Evolutionary conservation across 2,797 vertebrate species (phyloP).

Genomic region (Rhinogobio ventralis): DNA sequence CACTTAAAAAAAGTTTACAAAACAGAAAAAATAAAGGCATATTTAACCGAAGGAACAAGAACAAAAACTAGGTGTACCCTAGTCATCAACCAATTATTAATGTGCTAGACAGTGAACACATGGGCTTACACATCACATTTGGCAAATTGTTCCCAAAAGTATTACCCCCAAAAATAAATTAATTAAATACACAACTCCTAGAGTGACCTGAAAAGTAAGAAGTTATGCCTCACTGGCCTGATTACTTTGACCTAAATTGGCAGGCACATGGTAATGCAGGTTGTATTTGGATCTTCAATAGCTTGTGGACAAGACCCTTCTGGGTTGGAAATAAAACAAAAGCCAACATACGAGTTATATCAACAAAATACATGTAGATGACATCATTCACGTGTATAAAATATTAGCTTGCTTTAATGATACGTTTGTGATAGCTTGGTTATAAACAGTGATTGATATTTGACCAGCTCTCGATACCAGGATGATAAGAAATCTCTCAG

Average conservation of each 20-base stretch:
- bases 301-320: background rate
- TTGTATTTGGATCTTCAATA: slow-evolving; percentile 21
- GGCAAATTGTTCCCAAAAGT: slow-evolving; percentile 42
- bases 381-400: background rate
- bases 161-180: background rate
- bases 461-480: background rate
- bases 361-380: slow-evolving; percentile 1
- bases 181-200: background rate
- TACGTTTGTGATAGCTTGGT: background rate
- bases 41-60: slow-evolving; percentile 16
- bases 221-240: slow-evolving; percentile 39
- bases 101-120: slow-evolving; percentile 23
- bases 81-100: background rate
- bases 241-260: slow-evolving; percentile 35
- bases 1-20: background rate
- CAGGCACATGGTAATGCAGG: slow-evolving; percentile 19
- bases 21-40: slow-evolving; percentile 21
- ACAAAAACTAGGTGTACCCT: slow-evolving; percentile 1
- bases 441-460: slow-evolving; percentile 10
- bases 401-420: background rate
- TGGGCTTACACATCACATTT: slow-evolving; percentile 23
- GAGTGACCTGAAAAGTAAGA: slow-evolving; percentile 40
- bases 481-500: background rate
- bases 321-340: slow-evolving; percentile 27
- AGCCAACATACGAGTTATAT: background rate